Evolutionary conservation across 1,140 invertebrate species (phyloP), one percentile per base, ranked within the genome.

Genomic region (Bombus terrestris): DNA sequence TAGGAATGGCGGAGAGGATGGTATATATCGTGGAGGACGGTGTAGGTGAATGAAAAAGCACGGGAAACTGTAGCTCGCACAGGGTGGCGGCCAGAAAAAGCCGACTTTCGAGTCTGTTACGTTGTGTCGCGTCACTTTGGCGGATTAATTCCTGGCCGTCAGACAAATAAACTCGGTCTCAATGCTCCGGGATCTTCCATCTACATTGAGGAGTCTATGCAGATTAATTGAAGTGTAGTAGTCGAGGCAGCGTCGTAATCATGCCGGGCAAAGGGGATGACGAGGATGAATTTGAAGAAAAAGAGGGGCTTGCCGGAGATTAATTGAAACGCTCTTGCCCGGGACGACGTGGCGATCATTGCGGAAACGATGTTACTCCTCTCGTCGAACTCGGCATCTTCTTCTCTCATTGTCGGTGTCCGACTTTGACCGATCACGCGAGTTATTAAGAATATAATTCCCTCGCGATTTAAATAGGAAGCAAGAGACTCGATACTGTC

Each of bases 171-270:
- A 83, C 68, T 83, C n/a, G 53, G 28, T 43, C 73, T 82, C 66
- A 78, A 83, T 83, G 81, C 64, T 5, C 78, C 35, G 74, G 78
- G 79, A 85, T 85, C 62, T 53, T 81, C 78, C 71, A 57, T 47
- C 22, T 22, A 47, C 71, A 81, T 81, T 57, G 69, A 85, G 25
- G 12, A 39, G 71, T 75, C 78, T 81, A 81, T 81, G 84, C 69
- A 81, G 84, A 81, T 85, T 85, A 85, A 85, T 85, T 69, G 84
- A 85, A 85, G 78, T 41, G 84, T 81, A 81, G 79, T 39, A 62
- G 84, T 32, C 78, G 78, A 41, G 84, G 84, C 77, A 66, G 66
- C 59, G 59, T 68, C 59, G 71, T 81, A 81, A 85, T 81, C 78
- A 75, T 59, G 68, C 69, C 69, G 59, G 22, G 69, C 78, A 68